Percentiles rank a stretch among this genome's conserved stretches.
phyloP scores from a whole-genome alignment of 2,113 vertebrate genomes.

The Callorhinus ursinus region DNA sequence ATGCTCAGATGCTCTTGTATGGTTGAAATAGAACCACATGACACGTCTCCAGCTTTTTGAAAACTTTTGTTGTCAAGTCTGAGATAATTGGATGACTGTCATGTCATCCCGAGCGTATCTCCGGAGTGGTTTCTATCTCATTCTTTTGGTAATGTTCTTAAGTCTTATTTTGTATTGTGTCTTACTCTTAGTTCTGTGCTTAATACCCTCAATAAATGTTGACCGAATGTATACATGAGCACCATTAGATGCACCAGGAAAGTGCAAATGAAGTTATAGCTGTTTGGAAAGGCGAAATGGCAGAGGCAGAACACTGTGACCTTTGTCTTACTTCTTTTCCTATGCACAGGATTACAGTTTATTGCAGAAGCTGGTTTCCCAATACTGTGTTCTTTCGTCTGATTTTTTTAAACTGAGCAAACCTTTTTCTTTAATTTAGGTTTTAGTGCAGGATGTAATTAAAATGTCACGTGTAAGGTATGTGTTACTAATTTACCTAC shows the following conservation, averaged over 20 bases:
- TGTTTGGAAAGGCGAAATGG: not conserved
- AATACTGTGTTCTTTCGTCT: conserved; percentile 50
- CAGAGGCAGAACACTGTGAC: not conserved
- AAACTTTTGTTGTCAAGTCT: not conserved
- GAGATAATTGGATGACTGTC: not conserved
- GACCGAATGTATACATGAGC: not conserved
- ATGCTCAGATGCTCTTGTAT: not conserved
- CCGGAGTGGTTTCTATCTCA: not conserved
- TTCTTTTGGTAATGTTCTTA: not conserved
- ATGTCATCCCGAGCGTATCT: not conserved
- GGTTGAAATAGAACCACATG: not conserved
- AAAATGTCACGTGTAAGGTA: conserved; percentile 69
- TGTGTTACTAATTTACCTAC: conserved; percentile 54
- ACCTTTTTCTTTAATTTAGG: conserved; percentile 36
- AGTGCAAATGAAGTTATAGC: not conserved
- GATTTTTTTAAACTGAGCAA: conserved; percentile 66
- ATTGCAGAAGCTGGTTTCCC: conserved; percentile 41
- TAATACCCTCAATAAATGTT: not conserved
- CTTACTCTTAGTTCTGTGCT: not conserved
- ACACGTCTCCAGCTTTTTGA: not conserved
- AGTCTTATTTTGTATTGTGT: not conserved
- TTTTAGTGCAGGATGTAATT: conserved; percentile 68
- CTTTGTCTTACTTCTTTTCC: conserved; percentile 47
- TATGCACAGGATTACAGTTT: conserved; percentile 33
- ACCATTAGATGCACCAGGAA: not conserved